A percentile compares a stretch with the other conserved stretches of the same genome.
phyloP scores from a whole-genome alignment of 2,113 vertebrate genomes.

The Lophochroa leadbeateri region DNA sequence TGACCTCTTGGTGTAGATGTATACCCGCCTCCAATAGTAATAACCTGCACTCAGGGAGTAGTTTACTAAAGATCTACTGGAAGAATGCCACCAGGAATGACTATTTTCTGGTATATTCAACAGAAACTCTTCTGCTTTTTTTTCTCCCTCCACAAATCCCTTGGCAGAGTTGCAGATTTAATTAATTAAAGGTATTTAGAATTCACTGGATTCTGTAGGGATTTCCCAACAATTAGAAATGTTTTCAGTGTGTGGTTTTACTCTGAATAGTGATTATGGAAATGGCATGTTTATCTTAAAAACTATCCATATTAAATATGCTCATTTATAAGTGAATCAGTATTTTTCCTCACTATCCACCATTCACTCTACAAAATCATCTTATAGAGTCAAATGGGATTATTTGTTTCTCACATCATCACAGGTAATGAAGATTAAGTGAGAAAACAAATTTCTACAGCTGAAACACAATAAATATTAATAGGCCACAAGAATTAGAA shows the following conservation, averaged over 20 bases:
- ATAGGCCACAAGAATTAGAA: background rate
- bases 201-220: slow-evolving; percentile 17
- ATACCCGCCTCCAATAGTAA: background rate
- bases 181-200: slow-evolving; percentile 49
- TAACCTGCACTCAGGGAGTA: background rate
- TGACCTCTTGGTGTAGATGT: background rate
- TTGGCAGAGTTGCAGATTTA: slow-evolving; percentile 27
- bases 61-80: background rate
- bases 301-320: background rate
- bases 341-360: background rate
- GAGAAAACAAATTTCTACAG: background rate
- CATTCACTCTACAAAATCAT: background rate
- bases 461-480: background rate
- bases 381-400: background rate
- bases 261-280: slow-evolving; percentile 1
- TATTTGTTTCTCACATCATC: background rate
- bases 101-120: background rate
- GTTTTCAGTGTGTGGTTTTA: background rate
- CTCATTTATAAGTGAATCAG: background rate
- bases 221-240: slow-evolving; percentile 33
- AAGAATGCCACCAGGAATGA: background rate
- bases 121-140: background rate
- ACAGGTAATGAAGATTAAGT: slow-evolving; percentile 3
- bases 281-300: slow-evolving; percentile 1
- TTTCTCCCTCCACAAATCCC: slow-evolving; percentile 2